Evolutionary conservation across 2,113 vertebrate species (phyloP).

Genomic region (Antigone vipio): DNA sequence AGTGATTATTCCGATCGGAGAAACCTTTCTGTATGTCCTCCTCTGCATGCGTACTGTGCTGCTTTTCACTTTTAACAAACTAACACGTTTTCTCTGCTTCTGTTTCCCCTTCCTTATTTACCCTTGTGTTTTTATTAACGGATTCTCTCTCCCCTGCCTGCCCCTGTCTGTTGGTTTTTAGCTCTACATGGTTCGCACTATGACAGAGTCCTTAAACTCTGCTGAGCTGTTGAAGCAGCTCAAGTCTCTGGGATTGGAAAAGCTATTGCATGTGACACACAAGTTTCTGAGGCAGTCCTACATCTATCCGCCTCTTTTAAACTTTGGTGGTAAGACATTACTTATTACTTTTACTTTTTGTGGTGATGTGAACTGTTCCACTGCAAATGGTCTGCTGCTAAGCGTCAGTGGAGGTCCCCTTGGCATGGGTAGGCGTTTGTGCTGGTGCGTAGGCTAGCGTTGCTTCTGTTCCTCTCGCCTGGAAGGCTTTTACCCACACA

Average conservation of each 20-base stretch:
- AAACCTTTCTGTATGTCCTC: not conserved
- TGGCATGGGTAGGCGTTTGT: conserved; percentile 18
- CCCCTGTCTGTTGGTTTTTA: conserved; percentile 81
- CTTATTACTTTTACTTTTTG: conserved; percentile 68
- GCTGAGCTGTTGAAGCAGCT: conserved; percentile 85
- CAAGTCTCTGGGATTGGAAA: conserved; percentile 82
- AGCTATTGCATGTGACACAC: conserved; percentile 84
- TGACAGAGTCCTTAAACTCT: conserved; percentile 84
- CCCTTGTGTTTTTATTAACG: conserved; percentile 70
- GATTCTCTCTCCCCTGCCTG: conserved; percentile 71
- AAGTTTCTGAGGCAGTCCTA: conserved; percentile 86
- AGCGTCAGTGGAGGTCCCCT: conserved; percentile 34
- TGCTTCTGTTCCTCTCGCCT: conserved; percentile 7
- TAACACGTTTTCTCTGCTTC: conserved; percentile 62
- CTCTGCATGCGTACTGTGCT: conserved; percentile 38
- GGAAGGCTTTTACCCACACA: conserved; percentile 25
- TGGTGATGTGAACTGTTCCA: conserved; percentile 53
- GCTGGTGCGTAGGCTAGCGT: not conserved
- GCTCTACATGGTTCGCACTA: conserved; percentile 86
- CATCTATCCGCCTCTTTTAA: conserved; percentile 83
- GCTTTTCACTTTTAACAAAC: conserved; percentile 64
- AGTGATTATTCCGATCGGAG: not conserved
- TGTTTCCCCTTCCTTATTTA: conserved; percentile 56
- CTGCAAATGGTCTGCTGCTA: conserved; percentile 18
- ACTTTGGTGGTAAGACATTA: conserved; percentile 83